Percentiles rank a stretch among this genome's conserved stretches.
phyloP scores from a whole-genome alignment of 2,888 invertebrate species.

The Agonopterix arenella region DNA sequence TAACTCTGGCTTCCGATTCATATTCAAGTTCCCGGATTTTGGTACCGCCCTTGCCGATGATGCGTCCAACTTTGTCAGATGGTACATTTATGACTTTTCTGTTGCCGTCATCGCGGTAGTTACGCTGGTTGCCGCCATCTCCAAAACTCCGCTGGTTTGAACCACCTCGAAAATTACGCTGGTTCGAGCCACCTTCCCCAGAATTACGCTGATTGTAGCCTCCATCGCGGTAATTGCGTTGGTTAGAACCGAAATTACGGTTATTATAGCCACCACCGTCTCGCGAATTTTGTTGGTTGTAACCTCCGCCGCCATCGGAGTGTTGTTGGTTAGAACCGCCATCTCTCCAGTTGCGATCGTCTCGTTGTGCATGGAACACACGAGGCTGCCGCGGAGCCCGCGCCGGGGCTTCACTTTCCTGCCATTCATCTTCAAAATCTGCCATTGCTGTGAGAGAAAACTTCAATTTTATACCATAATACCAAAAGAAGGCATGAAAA shows the following conservation, averaged over 20 bases:
- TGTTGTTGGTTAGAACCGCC: conserved; percentile 7
- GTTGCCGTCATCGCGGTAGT: conserved; percentile 13
- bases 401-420: conserved; percentile 1
- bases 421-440: conserved; percentile 2
- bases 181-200: too few species aligned
- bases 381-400: background rate
- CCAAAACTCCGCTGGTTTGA: background rate
- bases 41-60: conserved; percentile 83
- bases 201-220: too few species aligned
- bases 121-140: background rate
- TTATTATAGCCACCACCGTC: background rate
- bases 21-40: conserved; percentile 85
- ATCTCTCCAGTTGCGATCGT: background rate
- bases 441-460: background rate
- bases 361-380: background rate
- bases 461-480: background rate
- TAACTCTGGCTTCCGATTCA: conserved; percentile 80
- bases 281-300: background rate
- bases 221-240: conserved; percentile 11
- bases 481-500: background rate
- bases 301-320: background rate
- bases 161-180: too few species aligned
- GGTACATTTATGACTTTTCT: conserved; percentile 16
- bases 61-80: conserved; percentile 39
- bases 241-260: background rate